These are phyloP conservation scores for Muscicapa adusta DNA, from an alignment of 2,113 vertebrate species.

Conservation along the genomic window DNA sequence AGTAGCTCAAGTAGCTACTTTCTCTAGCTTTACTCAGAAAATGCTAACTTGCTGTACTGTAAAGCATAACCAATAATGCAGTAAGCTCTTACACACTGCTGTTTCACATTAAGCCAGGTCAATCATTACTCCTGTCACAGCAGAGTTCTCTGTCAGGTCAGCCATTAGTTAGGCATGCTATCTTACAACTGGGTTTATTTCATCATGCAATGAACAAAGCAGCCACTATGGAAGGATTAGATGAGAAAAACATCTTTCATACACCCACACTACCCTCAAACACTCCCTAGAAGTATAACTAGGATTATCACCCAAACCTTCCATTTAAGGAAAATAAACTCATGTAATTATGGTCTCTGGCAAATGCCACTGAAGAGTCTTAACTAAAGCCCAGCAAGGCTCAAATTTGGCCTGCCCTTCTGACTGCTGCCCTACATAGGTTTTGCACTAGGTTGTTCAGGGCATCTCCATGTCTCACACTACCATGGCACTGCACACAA, in stretches of 20 bases:
- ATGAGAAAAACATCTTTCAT: not conserved
- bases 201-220: constrained; percentile 16
- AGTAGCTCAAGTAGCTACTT: not conserved
- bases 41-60: not conserved
- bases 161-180: not conserved
- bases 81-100: not conserved
- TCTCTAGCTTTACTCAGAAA: not conserved
- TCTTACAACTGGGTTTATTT: not conserved
- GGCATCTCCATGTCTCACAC: not conserved
- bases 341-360: not conserved
- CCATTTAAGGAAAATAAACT: constrained; percentile 3
- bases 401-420: not conserved
- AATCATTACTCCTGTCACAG: not conserved
- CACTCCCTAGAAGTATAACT: not conserved
- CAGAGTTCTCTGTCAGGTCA: not conserved
- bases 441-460: not conserved
- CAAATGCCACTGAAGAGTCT: not conserved
- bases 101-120: not conserved
- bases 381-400: constrained; percentile 4
- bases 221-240: not conserved
- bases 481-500: not conserved
- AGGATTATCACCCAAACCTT: constrained; percentile 6
- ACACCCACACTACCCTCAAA: not conserved
- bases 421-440: not conserved
- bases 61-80: not conserved